Percentiles rank a stretch among this genome's conserved stretches.
Evolutionary conservation across 2,888 invertebrate species (phyloP).

Genomic region (Euspilapteryx auroguttella): DNA sequence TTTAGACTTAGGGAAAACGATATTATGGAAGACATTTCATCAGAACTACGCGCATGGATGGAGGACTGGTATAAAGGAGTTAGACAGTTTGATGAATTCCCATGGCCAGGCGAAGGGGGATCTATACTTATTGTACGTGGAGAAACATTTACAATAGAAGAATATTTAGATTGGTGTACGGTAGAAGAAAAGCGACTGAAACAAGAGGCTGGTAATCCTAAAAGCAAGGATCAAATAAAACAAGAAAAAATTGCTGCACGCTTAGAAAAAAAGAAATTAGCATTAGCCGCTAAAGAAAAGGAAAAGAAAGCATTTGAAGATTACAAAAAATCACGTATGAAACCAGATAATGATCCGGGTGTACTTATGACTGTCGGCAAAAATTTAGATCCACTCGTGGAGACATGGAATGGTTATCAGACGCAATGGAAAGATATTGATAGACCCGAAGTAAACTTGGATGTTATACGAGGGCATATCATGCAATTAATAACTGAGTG

Average conservation of each 20-base stretch:
- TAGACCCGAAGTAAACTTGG: constrained; percentile 40
- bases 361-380: constrained; percentile 24
- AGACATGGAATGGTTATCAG: constrained; percentile 29
- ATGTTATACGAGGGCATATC: constrained; percentile 65
- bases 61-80: constrained; percentile 61
- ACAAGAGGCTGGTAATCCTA: constrained; percentile 25
- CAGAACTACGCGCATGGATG: constrained; percentile 78
- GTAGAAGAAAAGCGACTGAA: constrained; percentile 32
- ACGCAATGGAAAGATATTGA: constrained; percentile 36
- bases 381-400: constrained; percentile 15
- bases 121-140: constrained; percentile 60
- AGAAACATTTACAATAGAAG: constrained; percentile 61
- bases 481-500: constrained; percentile 67
- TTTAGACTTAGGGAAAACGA: constrained; percentile 52
- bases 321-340: constrained; percentile 44
- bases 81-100: constrained; percentile 70
- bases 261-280: constrained; percentile 36
- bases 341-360: constrained; percentile 45
- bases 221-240: constrained; percentile 45
- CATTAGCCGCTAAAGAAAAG: constrained; percentile 23
- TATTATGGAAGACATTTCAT: constrained; percentile 74
- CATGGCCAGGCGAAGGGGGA: constrained; percentile 73
- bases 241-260: constrained; percentile 32
- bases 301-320: constrained; percentile 39
- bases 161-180: constrained; percentile 48